These are phyloP conservation scores for Antechinus flavipes DNA, from an alignment of 2,113 vertebrate species.

Conservation along the genomic window DNA sequence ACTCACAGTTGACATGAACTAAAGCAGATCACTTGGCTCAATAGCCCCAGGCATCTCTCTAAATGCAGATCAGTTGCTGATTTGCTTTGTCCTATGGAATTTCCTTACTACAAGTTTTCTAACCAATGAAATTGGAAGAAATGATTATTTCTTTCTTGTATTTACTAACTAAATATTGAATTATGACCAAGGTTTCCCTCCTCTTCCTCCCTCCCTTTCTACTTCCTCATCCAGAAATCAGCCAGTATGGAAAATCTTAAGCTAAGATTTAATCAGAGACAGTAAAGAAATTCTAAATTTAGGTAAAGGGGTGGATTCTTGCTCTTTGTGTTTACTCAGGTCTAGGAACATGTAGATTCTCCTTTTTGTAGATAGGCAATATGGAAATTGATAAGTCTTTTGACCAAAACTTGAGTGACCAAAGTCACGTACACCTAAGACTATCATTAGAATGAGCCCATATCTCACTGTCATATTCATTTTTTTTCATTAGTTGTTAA, in stretches of 20 bases:
- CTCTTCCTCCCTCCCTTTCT: background rate
- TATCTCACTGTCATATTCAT: background rate
- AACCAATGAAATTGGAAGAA: background rate
- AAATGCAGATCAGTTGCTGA: background rate
- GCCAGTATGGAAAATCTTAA: background rate
- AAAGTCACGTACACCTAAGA: too few species aligned
- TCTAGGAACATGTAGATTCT: background rate
- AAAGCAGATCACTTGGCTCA: background rate
- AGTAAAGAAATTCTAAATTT: background rate
- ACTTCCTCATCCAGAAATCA: background rate
- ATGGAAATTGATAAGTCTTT: background rate
- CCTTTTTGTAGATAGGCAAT: background rate
- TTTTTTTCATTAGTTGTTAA: background rate
- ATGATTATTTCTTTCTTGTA: background rate
- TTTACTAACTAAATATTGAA: background rate
- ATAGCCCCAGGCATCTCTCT: background rate
- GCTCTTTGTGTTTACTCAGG: background rate
- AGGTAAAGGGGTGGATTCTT: background rate
- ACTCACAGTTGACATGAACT: background rate
- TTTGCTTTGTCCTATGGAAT: background rate
- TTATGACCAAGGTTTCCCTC: background rate
- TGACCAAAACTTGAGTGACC: background rate
- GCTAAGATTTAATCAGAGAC: background rate
- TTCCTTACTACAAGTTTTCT: background rate
- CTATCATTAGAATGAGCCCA: background rate